phyloP scores from a whole-genome alignment of 2,113 vertebrate species.

The Epinephelus fuscoguttatus region DNA sequence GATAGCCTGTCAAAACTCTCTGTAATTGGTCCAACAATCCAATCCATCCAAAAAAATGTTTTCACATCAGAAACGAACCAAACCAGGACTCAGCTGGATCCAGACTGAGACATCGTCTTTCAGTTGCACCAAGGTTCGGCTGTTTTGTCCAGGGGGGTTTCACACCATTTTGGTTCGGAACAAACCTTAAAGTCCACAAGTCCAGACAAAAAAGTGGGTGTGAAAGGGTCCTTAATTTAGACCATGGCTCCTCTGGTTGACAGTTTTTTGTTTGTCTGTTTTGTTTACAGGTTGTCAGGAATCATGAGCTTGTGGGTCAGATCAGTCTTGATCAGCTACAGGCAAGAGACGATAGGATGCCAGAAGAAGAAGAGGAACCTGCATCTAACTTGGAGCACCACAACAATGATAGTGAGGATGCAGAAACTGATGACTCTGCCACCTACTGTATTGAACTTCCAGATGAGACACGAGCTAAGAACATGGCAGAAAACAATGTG shows the following conservation, averaged over 20 bases:
- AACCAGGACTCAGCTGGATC: too few relatives aligned
- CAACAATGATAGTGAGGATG: neutral
- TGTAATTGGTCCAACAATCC: too few relatives aligned
- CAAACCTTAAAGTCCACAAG: too few relatives aligned
- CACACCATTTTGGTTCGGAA: too few relatives aligned
- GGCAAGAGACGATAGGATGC: neutral
- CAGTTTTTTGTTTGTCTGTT: neutral
- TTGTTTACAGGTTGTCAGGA: slow-evolving; percentile 67
- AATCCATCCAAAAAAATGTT: too few relatives aligned
- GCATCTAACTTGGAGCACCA: neutral
- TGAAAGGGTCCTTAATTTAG: neutral
- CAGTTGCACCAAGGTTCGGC: too few relatives aligned
- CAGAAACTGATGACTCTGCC: slow-evolving; percentile 15
- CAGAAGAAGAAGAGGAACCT: neutral
- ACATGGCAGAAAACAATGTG: neutral
- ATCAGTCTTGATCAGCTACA: slow-evolving; percentile 64
- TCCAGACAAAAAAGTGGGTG: neutral
- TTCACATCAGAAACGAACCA: too few relatives aligned
- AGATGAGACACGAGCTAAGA: neutral
- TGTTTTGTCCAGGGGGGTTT: too few relatives aligned
- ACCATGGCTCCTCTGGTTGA: neutral
- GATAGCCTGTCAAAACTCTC: too few relatives aligned
- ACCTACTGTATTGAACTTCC: neutral
- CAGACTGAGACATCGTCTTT: too few relatives aligned
- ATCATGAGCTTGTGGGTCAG: slow-evolving; percentile 79